These are phyloP conservation scores for Phthorimaea operculella DNA, from an alignment of 1,140 invertebrate genomes.

Conservation along the genomic window DNA sequence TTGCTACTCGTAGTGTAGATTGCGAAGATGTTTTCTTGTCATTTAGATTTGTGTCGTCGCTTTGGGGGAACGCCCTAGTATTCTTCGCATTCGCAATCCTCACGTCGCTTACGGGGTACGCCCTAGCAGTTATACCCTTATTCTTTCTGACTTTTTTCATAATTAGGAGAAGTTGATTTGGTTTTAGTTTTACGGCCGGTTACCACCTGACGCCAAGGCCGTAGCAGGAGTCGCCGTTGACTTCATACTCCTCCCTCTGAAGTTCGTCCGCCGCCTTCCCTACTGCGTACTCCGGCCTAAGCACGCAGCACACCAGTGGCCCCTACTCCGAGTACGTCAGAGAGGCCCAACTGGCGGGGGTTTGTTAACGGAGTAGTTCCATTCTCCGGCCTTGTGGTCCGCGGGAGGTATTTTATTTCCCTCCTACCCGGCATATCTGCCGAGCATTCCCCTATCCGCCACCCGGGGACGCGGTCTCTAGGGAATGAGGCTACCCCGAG, in stretches of 20 bases:
- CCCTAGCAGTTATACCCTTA: too few species aligned
- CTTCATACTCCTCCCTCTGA: neutral
- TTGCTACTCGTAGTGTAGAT: too few species aligned
- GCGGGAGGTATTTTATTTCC: constrained; percentile 10
- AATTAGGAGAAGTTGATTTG: too few species aligned
- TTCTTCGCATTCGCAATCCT: too few species aligned
- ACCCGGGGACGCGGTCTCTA: constrained; percentile 10
- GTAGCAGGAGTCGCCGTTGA: neutral
- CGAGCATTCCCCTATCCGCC: constrained; percentile 8
- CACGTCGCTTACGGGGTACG: too few species aligned
- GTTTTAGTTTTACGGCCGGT: too few species aligned
- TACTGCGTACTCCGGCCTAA: neutral
- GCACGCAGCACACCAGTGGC: neutral
- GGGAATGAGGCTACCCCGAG: constrained; percentile 7
- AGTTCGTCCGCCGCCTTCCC: constrained; percentile 1
- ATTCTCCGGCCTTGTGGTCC: constrained; percentile 10
- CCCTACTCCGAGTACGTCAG: neutral
- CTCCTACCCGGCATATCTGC: constrained; percentile 10
- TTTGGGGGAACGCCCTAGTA: too few species aligned
- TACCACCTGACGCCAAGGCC: neutral
- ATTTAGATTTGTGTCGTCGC: too few species aligned
- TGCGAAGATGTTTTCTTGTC: too few species aligned
- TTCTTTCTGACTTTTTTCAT: neutral
- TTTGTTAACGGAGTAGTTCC: constrained; percentile 7
- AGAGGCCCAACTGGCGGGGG: neutral